Percentiles rank a stretch among this genome's conserved stretches.
These are phyloP conservation scores for Steatornis caripensis DNA, from an alignment of 2,113 vertebrate species.

Conservation along the genomic window DNA sequence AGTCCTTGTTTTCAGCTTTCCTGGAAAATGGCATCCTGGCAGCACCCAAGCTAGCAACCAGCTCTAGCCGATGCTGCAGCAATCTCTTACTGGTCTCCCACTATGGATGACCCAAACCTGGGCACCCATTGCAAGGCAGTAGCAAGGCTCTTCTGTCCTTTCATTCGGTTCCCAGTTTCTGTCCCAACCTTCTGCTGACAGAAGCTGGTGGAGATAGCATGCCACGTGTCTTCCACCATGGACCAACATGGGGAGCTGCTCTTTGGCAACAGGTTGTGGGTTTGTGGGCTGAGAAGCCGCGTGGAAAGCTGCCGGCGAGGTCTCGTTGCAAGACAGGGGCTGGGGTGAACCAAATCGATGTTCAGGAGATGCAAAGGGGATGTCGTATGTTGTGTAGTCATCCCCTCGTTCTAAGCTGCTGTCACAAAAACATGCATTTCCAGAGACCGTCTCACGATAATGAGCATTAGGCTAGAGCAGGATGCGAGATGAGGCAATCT, in stretches of 20 bases:
- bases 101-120: not conserved
- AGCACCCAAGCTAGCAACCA: not conserved
- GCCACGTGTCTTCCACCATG: rapidly evolving
- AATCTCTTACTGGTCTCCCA: not conserved
- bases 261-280: not conserved
- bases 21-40: not conserved
- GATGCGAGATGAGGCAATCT: not conserved
- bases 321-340: not conserved
- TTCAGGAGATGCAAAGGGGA: not conserved
- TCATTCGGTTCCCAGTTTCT: not conserved
- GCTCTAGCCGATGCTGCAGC: no score
- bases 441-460: rapidly evolving
- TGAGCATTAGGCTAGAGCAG: not conserved
- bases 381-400: rapidly evolving
- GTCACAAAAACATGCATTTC: not conserved
- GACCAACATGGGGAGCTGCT: not conserved
- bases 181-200: not conserved
- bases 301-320: not conserved
- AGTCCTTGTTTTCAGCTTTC: not conserved
- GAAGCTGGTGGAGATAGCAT: not conserved
- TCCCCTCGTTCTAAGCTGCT: not conserved
- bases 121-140: not conserved
- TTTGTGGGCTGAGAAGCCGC: not conserved
- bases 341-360: rapidly evolving
- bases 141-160: not conserved